These are phyloP conservation scores for Aspidoscelis tigris DNA, from an alignment of 2,113 vertebrate genomes.

Conservation along the genomic window DNA sequence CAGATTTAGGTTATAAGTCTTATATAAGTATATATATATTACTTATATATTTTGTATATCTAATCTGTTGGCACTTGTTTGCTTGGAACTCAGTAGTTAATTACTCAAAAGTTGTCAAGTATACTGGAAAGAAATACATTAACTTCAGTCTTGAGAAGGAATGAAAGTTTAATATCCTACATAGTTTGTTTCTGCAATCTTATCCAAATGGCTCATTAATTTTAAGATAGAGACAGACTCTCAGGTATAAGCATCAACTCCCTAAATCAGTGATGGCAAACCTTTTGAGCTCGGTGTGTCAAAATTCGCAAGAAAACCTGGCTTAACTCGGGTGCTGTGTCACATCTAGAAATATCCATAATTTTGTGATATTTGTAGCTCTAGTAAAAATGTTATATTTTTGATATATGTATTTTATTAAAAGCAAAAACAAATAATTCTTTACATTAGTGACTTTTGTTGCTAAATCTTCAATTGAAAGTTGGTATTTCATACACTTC, in stretches of 20 bases:
- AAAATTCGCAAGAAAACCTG: no score
- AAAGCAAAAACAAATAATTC: no score
- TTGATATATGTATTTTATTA: no score
- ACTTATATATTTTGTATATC: neutral
- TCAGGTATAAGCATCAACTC: conserved; percentile 56
- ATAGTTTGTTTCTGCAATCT: neutral
- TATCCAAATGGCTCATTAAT: fast-evolving
- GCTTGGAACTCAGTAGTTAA: neutral
- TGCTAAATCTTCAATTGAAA: no score
- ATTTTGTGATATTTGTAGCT: no score
- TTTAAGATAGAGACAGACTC: neutral
- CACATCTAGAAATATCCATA: no score
- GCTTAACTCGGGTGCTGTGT: no score
- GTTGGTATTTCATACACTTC: no score
- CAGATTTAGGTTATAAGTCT: neutral
- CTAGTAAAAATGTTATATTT: no score
- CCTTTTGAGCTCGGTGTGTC: no score
- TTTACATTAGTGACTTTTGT: no score
- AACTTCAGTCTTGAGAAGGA: conserved; percentile 6
- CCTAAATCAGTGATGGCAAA: no score
- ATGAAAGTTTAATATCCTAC: neutral
- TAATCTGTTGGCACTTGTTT: neutral
- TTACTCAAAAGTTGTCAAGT: fast-evolving
- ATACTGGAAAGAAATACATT: neutral
- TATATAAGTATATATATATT: neutral